phyloP scores from a whole-genome alignment of 2,113 vertebrate species.

The Thalassarche chlororhynchos region DNA sequence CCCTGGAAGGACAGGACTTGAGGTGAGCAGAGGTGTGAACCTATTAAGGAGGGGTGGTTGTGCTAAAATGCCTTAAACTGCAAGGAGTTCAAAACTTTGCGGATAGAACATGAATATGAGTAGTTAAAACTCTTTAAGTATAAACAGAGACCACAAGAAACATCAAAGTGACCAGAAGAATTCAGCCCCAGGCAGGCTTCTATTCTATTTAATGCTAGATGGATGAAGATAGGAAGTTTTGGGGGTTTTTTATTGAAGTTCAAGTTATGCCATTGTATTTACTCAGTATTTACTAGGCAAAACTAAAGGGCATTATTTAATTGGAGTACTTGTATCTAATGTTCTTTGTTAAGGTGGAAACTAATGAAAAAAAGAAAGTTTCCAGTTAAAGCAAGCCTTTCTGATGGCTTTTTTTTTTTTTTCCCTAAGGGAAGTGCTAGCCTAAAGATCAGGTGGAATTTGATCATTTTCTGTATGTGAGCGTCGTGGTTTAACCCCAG shows the following conservation, averaged over 20 bases:
- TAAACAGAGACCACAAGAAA: conserved; percentile 15
- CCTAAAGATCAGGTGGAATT: background rate
- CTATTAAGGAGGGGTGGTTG: background rate
- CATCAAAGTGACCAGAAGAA: conserved; percentile 4
- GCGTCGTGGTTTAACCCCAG: no score
- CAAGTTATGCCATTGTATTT: background rate
- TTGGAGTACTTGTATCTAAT: background rate
- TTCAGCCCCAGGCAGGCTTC: background rate
- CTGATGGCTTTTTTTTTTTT: background rate
- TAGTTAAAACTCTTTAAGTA: background rate
- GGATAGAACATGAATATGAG: background rate
- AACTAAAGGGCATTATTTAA: background rate
- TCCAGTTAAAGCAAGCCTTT: background rate
- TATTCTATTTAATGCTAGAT: background rate
- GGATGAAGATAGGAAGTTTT: background rate
- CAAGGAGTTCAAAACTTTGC: background rate
- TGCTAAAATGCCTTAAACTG: background rate
- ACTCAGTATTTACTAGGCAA: background rate
- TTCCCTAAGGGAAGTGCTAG: background rate
- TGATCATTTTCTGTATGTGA: background rate
- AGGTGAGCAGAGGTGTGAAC: background rate
- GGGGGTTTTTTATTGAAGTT: background rate
- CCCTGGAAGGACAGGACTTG: background rate
- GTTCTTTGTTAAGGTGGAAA: background rate
- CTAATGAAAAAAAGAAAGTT: background rate